Percentiles rank a stretch among this genome's conserved stretches.
These are phyloP conservation scores for Athrips mouffetella DNA, from an alignment of 2,888 invertebrate genomes.

Conservation along the genomic window DNA sequence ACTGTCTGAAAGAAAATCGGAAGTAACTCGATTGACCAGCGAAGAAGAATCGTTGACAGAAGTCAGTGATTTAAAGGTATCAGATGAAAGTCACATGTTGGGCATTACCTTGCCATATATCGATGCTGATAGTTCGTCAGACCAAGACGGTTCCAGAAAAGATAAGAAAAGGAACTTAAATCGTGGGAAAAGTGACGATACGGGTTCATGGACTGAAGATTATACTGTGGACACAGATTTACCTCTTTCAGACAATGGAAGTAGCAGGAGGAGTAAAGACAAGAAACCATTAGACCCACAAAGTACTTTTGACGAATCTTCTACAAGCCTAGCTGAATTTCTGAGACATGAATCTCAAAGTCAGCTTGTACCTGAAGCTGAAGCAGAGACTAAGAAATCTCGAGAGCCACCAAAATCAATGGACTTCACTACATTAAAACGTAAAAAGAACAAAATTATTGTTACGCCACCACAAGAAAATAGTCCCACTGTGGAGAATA, in stretches of 20 bases:
- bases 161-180: slow-evolving; percentile 43
- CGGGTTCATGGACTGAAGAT: slow-evolving; percentile 84
- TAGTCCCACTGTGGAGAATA: slow-evolving; percentile 78
- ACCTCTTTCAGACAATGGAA: slow-evolving; percentile 66
- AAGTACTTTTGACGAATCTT: slow-evolving; percentile 79
- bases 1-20: slow-evolving; percentile 64
- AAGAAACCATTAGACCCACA: slow-evolving; percentile 69
- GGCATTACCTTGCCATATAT: slow-evolving; percentile 74
- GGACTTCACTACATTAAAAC: slow-evolving; percentile 58
- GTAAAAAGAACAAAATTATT: slow-evolving; percentile 78
- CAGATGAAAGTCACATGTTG: slow-evolving; percentile 69
- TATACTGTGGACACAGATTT: slow-evolving; percentile 80
- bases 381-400: slow-evolving; percentile 58
- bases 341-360: slow-evolving; percentile 66
- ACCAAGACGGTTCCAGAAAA: slow-evolving; percentile 58
- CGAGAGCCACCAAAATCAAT: slow-evolving; percentile 43
- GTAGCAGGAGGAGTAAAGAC: slow-evolving; percentile 40
- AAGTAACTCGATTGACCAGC: slow-evolving; percentile 76
- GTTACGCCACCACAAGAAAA: slow-evolving; percentile 80
- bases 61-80: slow-evolving; percentile 79
- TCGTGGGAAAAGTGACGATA: slow-evolving; percentile 82
- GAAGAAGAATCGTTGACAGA: slow-evolving; percentile 84
- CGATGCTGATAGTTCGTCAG: slow-evolving; percentile 74
- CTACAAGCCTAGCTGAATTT: slow-evolving; percentile 73
- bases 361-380: slow-evolving; percentile 58